Percentiles rank a stretch among this genome's conserved stretches.
Evolutionary conservation across 1,140 invertebrate species (phyloP).

Genomic region (Dinothrombium tinctorium): DNA sequence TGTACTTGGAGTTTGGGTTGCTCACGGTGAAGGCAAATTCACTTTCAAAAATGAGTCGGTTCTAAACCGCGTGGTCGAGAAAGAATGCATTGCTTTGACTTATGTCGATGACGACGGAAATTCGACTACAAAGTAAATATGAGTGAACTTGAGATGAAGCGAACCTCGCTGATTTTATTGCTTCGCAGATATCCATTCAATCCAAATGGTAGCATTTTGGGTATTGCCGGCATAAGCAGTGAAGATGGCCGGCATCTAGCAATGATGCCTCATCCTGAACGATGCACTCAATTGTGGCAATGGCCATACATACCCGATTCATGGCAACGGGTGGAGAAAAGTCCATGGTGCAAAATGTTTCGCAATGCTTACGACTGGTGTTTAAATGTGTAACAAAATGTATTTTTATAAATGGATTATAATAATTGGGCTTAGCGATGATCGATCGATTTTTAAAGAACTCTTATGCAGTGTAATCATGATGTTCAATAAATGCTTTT

Average conservation of each 20-base stretch:
- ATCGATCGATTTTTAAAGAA: too few species aligned
- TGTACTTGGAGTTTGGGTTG: slow-evolving; percentile 73
- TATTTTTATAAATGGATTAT: too few species aligned
- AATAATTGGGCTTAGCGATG: too few species aligned
- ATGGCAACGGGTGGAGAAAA: slow-evolving; percentile 24
- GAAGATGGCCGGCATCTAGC: slow-evolving; percentile 71
- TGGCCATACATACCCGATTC: slow-evolving; percentile 41
- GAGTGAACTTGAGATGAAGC: too few species aligned
- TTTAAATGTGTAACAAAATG: too few species aligned
- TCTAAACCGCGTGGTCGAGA: slow-evolving; percentile 29
- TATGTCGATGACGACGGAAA: slow-evolving; percentile 62
- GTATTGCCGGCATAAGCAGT: slow-evolving; percentile 69
- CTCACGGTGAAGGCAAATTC: slow-evolving; percentile 79
- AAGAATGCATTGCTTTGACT: slow-evolving; percentile 42
- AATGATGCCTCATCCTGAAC: slow-evolving; percentile 95
- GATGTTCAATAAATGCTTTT: too few species aligned
- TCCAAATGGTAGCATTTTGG: slow-evolving; percentile 66
- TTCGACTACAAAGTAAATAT: too few species aligned
- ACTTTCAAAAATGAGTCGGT: slow-evolving; percentile 27
- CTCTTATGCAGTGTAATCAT: too few species aligned
- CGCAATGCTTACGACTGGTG: slow-evolving; percentile 65
- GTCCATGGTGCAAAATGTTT: slow-evolving; percentile 80
- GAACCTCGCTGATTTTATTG: background rate
- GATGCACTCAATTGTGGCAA: slow-evolving; percentile 40
- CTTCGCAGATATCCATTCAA: slow-evolving; percentile 51